phyloP scores from a whole-genome alignment of 2,113 vertebrate genomes.

The Pseudorectes ferrugineus region DNA sequence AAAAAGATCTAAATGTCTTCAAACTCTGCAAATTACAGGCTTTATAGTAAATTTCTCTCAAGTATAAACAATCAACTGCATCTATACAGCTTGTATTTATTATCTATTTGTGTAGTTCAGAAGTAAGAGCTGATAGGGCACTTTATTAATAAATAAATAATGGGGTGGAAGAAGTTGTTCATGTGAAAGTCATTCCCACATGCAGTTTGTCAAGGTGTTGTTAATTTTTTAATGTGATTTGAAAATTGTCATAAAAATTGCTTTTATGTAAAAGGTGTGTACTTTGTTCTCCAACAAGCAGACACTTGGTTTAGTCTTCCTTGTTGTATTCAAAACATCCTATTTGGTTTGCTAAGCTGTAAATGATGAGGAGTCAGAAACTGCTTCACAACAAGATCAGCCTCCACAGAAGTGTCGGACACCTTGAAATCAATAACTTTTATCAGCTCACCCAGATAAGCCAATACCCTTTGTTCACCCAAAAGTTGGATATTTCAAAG shows the following conservation, averaged over 20 bases:
- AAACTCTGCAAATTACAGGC: neutral
- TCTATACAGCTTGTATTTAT: neutral
- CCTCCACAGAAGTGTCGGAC: neutral
- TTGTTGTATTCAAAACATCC: neutral
- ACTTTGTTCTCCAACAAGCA: neutral
- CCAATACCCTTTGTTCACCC: neutral
- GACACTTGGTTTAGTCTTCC: rapidly evolving
- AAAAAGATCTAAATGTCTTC: neutral
- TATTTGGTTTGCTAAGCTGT: neutral
- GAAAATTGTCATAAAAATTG: neutral
- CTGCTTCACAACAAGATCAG: neutral
- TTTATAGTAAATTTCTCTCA: neutral
- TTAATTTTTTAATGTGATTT: neutral
- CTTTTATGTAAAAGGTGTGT: neutral
- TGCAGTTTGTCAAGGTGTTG: neutral
- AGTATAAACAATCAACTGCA: neutral
- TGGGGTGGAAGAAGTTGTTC: neutral
- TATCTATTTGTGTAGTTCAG: neutral
- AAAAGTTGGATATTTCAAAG: neutral
- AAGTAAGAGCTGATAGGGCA: neutral
- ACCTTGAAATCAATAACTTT: neutral
- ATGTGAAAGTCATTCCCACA: neutral
- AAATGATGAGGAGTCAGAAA: neutral
- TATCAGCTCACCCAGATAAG: neutral
- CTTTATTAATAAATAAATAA: neutral